Conservation (phyloP, 2,113 vertebrate species). For the Lamprologus ornatipinnis region DNA sequence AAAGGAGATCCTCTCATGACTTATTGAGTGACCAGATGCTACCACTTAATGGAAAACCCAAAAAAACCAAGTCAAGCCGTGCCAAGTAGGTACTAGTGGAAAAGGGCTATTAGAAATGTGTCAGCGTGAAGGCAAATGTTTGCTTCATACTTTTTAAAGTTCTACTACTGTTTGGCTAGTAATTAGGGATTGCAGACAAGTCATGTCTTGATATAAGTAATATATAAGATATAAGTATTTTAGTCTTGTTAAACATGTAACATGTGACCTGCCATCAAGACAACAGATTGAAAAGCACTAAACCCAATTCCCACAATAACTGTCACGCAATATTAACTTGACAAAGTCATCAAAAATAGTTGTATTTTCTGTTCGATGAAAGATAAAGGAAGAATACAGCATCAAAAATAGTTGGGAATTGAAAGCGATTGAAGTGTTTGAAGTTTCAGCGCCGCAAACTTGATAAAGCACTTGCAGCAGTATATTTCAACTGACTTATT, state of each 20-base stretch:
- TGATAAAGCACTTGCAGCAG: background rate
- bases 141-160: background rate
- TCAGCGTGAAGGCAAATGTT: background rate
- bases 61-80: background rate
- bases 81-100: background rate
- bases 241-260: background rate
- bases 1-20: background rate
- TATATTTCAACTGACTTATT: background rate
- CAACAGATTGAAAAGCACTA: background rate
- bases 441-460: background rate
- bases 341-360: background rate
- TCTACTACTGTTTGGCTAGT: background rate
- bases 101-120: background rate
- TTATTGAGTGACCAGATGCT: background rate
- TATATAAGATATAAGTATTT: background rate
- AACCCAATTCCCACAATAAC: background rate
- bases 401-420: background rate
- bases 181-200: background rate
- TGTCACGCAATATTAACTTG: background rate
- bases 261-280: background rate
- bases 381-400: background rate
- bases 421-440: background rate
- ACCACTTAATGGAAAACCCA: background rate
- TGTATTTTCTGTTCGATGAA: background rate
- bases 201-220: rapidly evolving